Conservation (phyloP, 2,113 vertebrate species). For the Trachemys scripta region DNA sequence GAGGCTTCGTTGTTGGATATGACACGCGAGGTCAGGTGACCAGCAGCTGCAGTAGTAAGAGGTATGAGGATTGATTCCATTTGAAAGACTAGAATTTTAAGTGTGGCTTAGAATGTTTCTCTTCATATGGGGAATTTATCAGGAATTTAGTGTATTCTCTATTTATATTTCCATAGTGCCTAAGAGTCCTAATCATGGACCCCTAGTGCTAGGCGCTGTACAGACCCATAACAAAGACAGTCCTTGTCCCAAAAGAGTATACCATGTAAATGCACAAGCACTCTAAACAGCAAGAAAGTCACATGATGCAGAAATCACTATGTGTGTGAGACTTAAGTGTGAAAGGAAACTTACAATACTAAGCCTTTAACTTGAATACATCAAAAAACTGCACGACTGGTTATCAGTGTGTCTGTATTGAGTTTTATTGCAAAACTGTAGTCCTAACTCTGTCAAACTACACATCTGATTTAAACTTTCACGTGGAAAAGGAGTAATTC, state of each 20-base stretch:
- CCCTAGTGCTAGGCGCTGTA: background rate
- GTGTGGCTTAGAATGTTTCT: constrained; percentile 3
- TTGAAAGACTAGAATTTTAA: constrained; percentile 49
- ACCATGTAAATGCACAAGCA: background rate
- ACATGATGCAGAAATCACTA: background rate
- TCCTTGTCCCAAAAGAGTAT: background rate
- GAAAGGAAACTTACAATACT: background rate
- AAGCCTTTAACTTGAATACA: background rate
- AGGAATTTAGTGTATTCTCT: background rate
- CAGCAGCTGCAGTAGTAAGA: constrained; percentile 94
- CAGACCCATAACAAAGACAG: background rate
- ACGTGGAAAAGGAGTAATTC: background rate
- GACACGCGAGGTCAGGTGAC: constrained; percentile 92
- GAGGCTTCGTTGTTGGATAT: constrained; percentile 94
- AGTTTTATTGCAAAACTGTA: background rate
- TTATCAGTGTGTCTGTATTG: background rate
- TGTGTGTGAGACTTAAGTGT: background rate
- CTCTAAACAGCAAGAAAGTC: background rate
- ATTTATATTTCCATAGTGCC: background rate
- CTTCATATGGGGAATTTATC: background rate
- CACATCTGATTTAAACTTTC: background rate
- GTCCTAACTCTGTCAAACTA: fast-evolving
- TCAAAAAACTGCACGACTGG: background rate
- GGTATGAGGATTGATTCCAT: constrained; percentile 80
- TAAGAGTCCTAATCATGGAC: background rate